Conservation (phyloP, 2,113 vertebrate species). For the Phaethornis superciliosus region DNA sequence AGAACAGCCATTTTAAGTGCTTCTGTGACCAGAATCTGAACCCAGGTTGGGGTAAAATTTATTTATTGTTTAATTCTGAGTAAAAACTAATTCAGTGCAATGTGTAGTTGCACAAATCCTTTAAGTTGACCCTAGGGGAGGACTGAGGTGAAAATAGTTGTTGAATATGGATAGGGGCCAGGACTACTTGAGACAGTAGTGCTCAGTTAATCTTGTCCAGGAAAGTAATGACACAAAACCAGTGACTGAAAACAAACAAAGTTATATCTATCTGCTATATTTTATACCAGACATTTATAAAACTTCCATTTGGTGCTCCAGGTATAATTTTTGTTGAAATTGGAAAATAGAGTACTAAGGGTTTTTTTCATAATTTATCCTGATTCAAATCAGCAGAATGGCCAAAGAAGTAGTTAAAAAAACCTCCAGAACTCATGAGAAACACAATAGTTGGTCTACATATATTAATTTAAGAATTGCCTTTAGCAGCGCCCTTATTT, state of each 20-base stretch:
- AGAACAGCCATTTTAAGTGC: not conserved
- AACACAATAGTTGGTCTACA: not conserved
- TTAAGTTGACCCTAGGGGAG: not conserved
- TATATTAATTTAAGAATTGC: not conserved
- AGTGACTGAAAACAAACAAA: not conserved
- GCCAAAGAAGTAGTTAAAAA: not conserved
- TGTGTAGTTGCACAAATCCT: not conserved
- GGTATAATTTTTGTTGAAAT: not conserved
- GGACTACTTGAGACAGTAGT: not conserved
- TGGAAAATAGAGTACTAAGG: not conserved
- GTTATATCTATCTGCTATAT: not conserved
- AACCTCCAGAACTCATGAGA: not conserved
- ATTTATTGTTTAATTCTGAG: no score
- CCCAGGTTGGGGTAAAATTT: not conserved
- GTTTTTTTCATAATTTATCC: not conserved
- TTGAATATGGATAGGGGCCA: not conserved
- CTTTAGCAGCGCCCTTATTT: not conserved
- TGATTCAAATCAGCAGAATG: not conserved
- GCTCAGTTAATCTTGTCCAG: not conserved
- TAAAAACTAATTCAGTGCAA: not conserved
- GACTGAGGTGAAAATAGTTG: not conserved
- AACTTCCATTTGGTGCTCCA: not conserved
- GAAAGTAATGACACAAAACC: not conserved
- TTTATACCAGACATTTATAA: not conserved
- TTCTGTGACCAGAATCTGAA: not conserved